Percentiles rank a stretch among this genome's conserved stretches.
phyloP scores from a whole-genome alignment of 1,140 invertebrate species.

The Campodea augens region DNA sequence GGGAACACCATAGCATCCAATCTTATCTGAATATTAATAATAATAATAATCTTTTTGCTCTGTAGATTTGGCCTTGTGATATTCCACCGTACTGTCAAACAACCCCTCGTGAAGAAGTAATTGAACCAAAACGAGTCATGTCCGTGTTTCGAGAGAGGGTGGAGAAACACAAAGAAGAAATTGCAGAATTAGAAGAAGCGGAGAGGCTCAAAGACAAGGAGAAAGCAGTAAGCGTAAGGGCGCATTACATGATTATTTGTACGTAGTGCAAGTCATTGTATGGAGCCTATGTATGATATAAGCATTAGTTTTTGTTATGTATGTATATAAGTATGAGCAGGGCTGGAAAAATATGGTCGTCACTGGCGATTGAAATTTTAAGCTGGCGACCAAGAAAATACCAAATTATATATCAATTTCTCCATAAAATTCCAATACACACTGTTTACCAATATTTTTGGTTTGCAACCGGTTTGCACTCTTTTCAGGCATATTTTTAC shows the following conservation, averaged over 20 bases:
- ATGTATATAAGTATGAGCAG: too few relatives aligned
- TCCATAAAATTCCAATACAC: too few relatives aligned
- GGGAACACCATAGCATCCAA: neutral
- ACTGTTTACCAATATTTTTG: too few relatives aligned
- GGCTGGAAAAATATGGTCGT: too few relatives aligned
- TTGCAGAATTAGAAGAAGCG: slow-evolving; percentile 61
- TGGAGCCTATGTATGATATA: neutral
- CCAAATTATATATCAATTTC: too few relatives aligned
- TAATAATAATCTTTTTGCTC: too few relatives aligned
- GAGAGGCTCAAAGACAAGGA: slow-evolving; percentile 60
- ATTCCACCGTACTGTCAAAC: slow-evolving; percentile 40
- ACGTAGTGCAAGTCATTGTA: slow-evolving; percentile 6
- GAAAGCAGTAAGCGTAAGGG: slow-evolving; percentile 37
- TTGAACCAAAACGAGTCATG: slow-evolving; percentile 69
- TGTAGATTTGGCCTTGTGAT: slow-evolving; percentile 46
- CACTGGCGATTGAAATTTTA: too few relatives aligned
- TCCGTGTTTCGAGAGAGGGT: slow-evolving; percentile 83
- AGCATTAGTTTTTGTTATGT: too few relatives aligned
- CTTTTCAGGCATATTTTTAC: too few relatives aligned
- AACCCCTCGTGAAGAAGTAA: slow-evolving; percentile 42
- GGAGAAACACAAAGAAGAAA: slow-evolving; percentile 76
- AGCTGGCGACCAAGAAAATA: too few relatives aligned
- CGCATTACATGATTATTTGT: slow-evolving; percentile 10
- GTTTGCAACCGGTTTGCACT: too few relatives aligned
- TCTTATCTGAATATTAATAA: too few relatives aligned